Conservation (phyloP, 2,797 vertebrate species). For the Oophaga sylvatica region DNA sequence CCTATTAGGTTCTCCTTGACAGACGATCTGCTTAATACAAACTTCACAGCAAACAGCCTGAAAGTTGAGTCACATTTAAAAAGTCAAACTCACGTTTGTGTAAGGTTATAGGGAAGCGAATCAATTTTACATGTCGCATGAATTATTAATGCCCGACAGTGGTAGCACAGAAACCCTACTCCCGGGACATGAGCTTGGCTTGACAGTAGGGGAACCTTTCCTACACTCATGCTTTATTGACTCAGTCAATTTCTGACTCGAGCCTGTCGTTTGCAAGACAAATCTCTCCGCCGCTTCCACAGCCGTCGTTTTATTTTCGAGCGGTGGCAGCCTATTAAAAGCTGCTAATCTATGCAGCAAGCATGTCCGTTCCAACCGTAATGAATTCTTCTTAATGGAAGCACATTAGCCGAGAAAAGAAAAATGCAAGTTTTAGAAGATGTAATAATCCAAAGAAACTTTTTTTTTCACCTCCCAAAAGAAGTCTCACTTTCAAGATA, state of each 20-base stretch:
- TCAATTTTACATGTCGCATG: constrained; percentile 67
- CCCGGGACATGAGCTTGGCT: constrained; percentile 69
- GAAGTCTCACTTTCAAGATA: neutral
- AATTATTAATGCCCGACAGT: constrained; percentile 72
- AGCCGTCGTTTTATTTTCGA: constrained; percentile 63
- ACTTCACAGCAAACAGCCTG: constrained; percentile 64
- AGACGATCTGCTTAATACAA: constrained; percentile 25
- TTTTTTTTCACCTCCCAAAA: neutral
- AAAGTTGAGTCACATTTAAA: constrained; percentile 68
- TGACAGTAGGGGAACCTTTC: constrained; percentile 69
- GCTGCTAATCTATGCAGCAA: constrained; percentile 68
- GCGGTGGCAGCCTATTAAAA: constrained; percentile 73
- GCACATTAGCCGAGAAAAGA: constrained; percentile 65
- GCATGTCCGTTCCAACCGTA: constrained; percentile 67
- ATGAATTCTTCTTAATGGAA: constrained; percentile 71
- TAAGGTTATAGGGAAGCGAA: constrained; percentile 68
- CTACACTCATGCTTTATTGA: constrained; percentile 79
- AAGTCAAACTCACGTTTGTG: constrained; percentile 71
- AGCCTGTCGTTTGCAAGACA: constrained; percentile 76
- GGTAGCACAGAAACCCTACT: constrained; percentile 71
- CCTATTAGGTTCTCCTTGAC: neutral
- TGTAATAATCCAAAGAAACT: constrained; percentile 46
- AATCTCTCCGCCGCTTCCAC: constrained; percentile 70
- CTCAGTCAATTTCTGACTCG: constrained; percentile 74
- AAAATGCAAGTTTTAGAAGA: constrained; percentile 55